A percentile compares a stretch with the other conserved stretches of the same genome.
These are phyloP conservation scores for Microcebus tavaratra DNA, from an alignment of 2,113 vertebrate species.

Conservation along the genomic window DNA sequence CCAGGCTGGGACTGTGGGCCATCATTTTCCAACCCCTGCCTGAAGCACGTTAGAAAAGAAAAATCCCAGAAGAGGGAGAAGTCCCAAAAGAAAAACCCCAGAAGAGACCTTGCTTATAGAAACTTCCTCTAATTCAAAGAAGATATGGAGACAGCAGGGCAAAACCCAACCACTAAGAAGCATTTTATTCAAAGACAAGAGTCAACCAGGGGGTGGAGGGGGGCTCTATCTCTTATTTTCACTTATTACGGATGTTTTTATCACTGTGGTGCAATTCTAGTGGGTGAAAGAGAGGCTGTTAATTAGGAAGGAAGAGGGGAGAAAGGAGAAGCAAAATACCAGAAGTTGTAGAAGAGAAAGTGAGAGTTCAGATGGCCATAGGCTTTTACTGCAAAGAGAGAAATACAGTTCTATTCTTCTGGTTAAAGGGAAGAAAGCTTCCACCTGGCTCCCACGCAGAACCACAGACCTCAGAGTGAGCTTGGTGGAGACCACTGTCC, in stretches of 20 bases:
- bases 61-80: not conserved
- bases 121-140: not conserved
- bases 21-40: not conserved
- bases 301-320: not conserved
- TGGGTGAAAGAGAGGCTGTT: not conserved
- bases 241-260: not conserved
- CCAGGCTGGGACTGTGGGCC: not conserved
- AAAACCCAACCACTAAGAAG: not conserved
- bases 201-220: rapidly evolving
- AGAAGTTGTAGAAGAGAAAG: not conserved
- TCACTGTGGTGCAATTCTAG: not conserved
- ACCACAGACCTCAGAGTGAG: not conserved
- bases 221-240: not conserved
- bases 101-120: not conserved
- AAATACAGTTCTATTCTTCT: not conserved
- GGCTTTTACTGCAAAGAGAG: not conserved
- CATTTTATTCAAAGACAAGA: not conserved
- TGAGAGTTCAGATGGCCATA: not conserved
- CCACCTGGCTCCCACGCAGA: not conserved
- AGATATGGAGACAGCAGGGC: not conserved
- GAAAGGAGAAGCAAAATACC: not conserved
- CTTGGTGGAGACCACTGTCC: not conserved
- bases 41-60: not conserved
- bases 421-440: not conserved
- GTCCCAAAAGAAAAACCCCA: not conserved